A percentile compares a stretch with the other conserved stretches of the same genome.
Evolutionary conservation across 2,888 invertebrate genomes (phyloP).

Genomic region (Drosophila neotestacea): DNA sequence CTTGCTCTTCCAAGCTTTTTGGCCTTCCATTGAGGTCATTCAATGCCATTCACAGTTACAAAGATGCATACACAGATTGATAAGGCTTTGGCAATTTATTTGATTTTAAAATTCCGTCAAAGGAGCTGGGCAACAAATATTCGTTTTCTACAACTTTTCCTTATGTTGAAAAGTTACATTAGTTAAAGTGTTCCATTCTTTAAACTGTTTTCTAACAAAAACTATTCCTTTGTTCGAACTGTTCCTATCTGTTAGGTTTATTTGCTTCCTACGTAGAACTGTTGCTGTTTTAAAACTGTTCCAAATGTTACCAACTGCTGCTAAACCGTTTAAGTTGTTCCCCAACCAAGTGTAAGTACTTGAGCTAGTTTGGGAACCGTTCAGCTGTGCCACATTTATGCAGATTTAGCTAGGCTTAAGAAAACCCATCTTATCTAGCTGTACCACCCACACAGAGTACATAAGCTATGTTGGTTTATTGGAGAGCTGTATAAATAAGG

Average conservation of each 20-base stretch:
- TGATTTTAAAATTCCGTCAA: not conserved
- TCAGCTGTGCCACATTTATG: conserved; percentile 46
- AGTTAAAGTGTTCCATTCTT: no score
- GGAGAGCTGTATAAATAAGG: conserved; percentile 30
- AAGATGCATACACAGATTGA: conserved; percentile 41
- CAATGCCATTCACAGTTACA: conserved; percentile 43
- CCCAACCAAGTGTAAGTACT: not conserved
- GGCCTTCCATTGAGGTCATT: conserved; percentile 28
- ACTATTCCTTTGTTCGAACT: not conserved
- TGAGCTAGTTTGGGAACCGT: conserved; percentile 29
- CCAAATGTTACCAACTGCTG: not conserved
- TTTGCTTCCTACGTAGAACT: not conserved
- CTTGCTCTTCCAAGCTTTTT: conserved; percentile 16
- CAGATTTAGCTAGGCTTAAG: conserved; percentile 47
- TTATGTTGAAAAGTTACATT: not conserved
- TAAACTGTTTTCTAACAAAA: no score
- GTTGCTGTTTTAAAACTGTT: not conserved
- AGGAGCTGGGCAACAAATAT: not conserved
- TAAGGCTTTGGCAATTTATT: conserved; percentile 32
- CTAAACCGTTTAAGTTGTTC: conserved; percentile 3
- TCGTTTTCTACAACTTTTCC: not conserved
- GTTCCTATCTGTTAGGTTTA: not conserved
- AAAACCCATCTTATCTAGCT: conserved; percentile 61
- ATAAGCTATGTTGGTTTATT: conserved; percentile 40
- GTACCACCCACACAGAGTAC: conserved; percentile 47